Evolutionary conservation across 2,113 vertebrate genomes (phyloP), one percentile per base, ranked within the genome.

Genomic region (Merops nubicus): DNA sequence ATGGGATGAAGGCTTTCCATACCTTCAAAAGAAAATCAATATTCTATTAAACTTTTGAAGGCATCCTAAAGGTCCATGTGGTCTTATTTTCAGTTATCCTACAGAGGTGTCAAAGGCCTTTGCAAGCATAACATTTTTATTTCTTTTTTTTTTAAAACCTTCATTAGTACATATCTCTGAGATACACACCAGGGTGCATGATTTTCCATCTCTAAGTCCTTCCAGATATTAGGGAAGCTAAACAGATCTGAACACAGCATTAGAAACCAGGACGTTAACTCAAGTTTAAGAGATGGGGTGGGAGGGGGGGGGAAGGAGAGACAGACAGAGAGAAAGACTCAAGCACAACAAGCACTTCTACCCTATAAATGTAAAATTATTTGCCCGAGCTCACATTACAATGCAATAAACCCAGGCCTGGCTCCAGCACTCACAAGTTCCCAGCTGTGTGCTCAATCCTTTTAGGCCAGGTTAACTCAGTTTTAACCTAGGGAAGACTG

Each of bases 401-500:
- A 79, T 33, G 13, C 38, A 48, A 5, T n/a, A 74, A 28, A 2
- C 70, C 6, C 38, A 69, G 62, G 13, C 26, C 8, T 17, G 12
- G 63, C 59, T 79, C 23, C 63, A 63, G 59, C 69, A 62, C 13
- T 48, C 43, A 38, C 5, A 43, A 72, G 67, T 13, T 84, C 75
- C 57, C 21, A 82, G 42, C 9, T 1, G 16, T 12, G 16, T 13
- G 53, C 54, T 74, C 92, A 82, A 23, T 23, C 38, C 76, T 77
- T 69, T 86, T 33, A 85, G 65, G 76, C 43, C 85, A 77, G 63
- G 36, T 59, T 92, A 96, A 82, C 76, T 91, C 72, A 57, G 68
- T 82, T 80, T 85, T 82, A 93, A 81, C 87, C 94, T 73, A 88
- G 84, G 85, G 87, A 87, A 54, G 31, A 81, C 18, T 93, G 57